Conservation (phyloP, 1,140 invertebrate species). For the Drosophila quadrilineata region DNA sequence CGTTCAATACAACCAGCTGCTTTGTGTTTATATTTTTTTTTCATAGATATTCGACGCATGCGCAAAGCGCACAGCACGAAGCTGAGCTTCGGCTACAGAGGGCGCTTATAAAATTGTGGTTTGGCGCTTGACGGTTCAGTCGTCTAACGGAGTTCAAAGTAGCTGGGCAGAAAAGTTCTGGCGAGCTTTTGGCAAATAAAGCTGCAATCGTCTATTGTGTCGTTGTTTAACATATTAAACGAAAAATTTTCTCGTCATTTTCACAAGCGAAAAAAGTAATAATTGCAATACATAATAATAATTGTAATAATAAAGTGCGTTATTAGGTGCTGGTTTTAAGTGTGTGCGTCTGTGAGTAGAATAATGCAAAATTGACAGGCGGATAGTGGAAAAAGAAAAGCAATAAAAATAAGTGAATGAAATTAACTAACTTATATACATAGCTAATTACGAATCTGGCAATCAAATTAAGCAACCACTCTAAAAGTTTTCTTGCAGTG, state of each 20-base stretch:
- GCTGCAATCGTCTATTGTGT: slow-evolving; percentile 20
- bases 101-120: slow-evolving; percentile 61
- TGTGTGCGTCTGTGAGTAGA: background rate
- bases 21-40: slow-evolving; percentile 74
- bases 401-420: slow-evolving; percentile 10
- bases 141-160: slow-evolving; percentile 70
- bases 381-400: slow-evolving; percentile 19
- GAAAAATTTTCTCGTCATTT: background rate
- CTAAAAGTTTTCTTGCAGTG: slow-evolving; percentile 38
- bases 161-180: slow-evolving; percentile 56
- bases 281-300: no score
- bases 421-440: slow-evolving; percentile 13
- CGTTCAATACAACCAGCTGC: slow-evolving; percentile 49
- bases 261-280: slow-evolving; percentile 31
- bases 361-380: slow-evolving; percentile 3
- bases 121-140: slow-evolving; percentile 56
- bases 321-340: no score
- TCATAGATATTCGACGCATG: slow-evolving; percentile 37
- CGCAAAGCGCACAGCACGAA: slow-evolving; percentile 43
- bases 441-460: slow-evolving; percentile 29
- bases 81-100: slow-evolving; percentile 55
- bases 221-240: slow-evolving; percentile 9
- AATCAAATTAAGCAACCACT: slow-evolving; percentile 34
- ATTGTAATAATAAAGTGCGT: slow-evolving; percentile 59
- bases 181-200: slow-evolving; percentile 41